These are phyloP conservation scores for Pristionchus japonicus DNA, from an alignment of 2,888 invertebrate species.

Conservation along the genomic window DNA sequence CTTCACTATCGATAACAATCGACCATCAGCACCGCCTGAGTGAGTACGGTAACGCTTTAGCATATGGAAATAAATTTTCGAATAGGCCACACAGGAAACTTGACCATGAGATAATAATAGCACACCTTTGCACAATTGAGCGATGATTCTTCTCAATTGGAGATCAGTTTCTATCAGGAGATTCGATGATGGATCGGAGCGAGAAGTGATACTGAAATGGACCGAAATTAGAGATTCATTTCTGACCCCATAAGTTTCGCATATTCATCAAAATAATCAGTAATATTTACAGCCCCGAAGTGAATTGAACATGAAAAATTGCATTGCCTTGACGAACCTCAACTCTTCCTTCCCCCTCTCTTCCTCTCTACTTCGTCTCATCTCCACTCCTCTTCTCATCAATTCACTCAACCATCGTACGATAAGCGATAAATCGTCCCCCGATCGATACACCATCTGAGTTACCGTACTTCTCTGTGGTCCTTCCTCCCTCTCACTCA, in stretches of 20 bases:
- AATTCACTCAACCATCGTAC: background rate
- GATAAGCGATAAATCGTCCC: background rate
- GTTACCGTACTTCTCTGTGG: background rate
- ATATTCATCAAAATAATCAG: too few relatives aligned
- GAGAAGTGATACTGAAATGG: background rate
- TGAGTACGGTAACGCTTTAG: background rate
- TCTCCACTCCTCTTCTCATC: slow-evolving; percentile 19
- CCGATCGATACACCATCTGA: slow-evolving; percentile 40
- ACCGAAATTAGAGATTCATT: background rate
- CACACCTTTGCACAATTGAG: background rate
- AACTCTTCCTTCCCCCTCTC: background rate
- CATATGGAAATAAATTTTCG: background rate
- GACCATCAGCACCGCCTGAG: background rate
- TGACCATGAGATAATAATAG: background rate
- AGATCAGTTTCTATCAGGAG: background rate
- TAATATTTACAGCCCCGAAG: too few relatives aligned
- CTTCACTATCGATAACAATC: background rate
- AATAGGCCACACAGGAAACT: background rate
- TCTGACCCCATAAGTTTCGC: too few relatives aligned
- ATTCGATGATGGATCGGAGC: background rate
- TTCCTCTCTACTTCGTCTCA: background rate
- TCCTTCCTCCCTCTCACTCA: background rate
- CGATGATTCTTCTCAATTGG: slow-evolving; percentile 10
- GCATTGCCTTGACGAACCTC: background rate
- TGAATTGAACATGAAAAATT: background rate